These are phyloP conservation scores for Albula glossodonta DNA, from an alignment of 2,113 vertebrate species.

Conservation along the genomic window DNA sequence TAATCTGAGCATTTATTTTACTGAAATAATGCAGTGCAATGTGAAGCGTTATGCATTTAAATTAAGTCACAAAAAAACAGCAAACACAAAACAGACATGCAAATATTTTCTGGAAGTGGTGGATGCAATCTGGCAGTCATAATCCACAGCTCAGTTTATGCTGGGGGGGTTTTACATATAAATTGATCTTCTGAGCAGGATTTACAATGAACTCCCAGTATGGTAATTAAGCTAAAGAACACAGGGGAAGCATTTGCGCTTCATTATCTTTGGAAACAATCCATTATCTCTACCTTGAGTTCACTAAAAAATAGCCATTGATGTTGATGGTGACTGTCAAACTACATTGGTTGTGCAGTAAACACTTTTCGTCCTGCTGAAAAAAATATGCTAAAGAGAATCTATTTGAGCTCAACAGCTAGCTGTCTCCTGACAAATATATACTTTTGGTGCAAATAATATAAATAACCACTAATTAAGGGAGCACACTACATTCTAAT, in stretches of 20 bases:
- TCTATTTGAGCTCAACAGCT: neutral
- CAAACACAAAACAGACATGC: neutral
- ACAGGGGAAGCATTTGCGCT: neutral
- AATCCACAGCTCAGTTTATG: neutral
- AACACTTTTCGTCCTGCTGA: neutral
- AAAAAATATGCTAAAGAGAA: neutral
- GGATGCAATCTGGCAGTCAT: neutral
- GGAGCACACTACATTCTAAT: neutral
- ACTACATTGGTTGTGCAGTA: neutral
- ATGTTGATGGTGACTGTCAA: neutral
- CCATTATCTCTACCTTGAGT: neutral
- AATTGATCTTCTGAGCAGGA: neutral
- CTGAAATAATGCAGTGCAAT: neutral
- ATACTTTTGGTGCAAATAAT: neutral
- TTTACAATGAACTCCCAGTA: neutral
- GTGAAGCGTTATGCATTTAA: neutral
- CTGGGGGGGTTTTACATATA: neutral
- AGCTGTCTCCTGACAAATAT: neutral
- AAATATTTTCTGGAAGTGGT: neutral
- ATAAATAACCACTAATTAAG: neutral
- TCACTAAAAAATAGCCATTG: neutral
- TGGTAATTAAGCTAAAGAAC: neutral
- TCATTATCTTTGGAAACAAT: neutral
- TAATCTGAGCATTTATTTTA: neutral
- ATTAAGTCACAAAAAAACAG: neutral